Evolutionary conservation across 1,140 invertebrate genomes (phyloP), one percentile per base, ranked within the genome.

Genomic region (Harpegnathos saltator): DNA sequence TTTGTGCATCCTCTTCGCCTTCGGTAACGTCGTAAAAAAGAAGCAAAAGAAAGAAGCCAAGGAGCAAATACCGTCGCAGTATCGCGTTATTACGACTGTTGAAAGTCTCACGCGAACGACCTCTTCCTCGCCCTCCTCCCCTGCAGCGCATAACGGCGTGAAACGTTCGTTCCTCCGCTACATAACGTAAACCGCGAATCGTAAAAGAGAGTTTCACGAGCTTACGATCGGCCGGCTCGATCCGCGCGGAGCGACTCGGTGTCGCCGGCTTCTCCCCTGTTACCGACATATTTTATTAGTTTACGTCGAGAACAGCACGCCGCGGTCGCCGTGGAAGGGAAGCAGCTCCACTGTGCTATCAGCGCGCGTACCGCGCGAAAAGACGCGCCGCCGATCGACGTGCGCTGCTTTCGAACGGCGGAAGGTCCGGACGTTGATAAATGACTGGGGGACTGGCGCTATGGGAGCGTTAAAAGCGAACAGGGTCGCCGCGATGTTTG

Each of bases 221-320:
- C 38, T 44, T 44, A 44, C 38, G 38, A 44, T 44, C 38, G 38
- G 38, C 7, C 38, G n/a, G 7, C 38, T 9, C 38, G 9, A 9
- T 19, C 14, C 4, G 14, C n/a, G 26, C n/a, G 22, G 22, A 59
- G 33, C n/a, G 22, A 71, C n/a, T 69, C 38, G 17, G 15, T 69
- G 48, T 69, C 48, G 15, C 44, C 15, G n/a, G 22, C 33, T 59
- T n/a, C 29, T 14, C 22, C 33, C 3, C 38, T 56, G 65, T 24
- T 71, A 58, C 58, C 52, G 75, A 69, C 75, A 71, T 5, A 58
- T 80, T 80, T 80, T 80, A 80, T 78, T 78, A 56, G 33, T 69
- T 80, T 59, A 71, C 24, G 22, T 80, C 52, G 19, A 44, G 68
- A 58, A 3, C 38, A 80, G 59, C 33, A 17, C 38, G 38, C 3